Evolutionary conservation across 2,888 invertebrate species (phyloP), one percentile per base, ranked within the genome.

Genomic region (Cecidostiba fungosa): DNA sequence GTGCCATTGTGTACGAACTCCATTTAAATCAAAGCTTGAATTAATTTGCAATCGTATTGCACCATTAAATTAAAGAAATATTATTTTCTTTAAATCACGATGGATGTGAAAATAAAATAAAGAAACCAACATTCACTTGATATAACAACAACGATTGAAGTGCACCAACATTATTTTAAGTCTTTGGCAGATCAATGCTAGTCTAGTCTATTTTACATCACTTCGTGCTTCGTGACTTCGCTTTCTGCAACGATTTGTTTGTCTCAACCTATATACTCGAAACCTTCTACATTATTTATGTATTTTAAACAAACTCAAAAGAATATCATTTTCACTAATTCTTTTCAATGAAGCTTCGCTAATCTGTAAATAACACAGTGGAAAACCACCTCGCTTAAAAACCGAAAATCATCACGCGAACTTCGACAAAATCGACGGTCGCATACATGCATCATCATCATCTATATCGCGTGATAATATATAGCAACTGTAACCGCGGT

Each of bases 391-490:
- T 23, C 12, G 19, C 72, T 39, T n/a, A 4, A 32, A 70, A 36
- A 36, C n/a, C 10, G 23, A n/a, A 36, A n/a, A 72, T 72, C 72
- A 72, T 39, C 36, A 43, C n/a, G 36, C 39, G 12, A 39, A 12
- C 36, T 39, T 43, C n/a, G 36, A 19, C n/a, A 70, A 36, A 70
- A 70, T 72, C 26, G 14, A 23, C 54, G n/a, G 3, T 19, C 19
- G 19, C 69, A 29, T 10, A 39, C 29, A 32, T 54, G 26, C n/a
- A 6, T n/a, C n/a, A n/a, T n/a, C 54, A 32, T 70, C 69, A 47
- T 5, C 39, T 39, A n/a, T 54, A 54, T 66, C 69, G 69, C 32
- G 78, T 32, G 66, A 69, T 78, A 78, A 78, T 69, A 69, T 78
- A 50, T 47, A n/a, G n/a, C 66, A 10, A n/a, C 10, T 29, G 66